phyloP scores from a whole-genome alignment of 2,113 vertebrate genomes.

The Dipodomys ordii region DNA sequence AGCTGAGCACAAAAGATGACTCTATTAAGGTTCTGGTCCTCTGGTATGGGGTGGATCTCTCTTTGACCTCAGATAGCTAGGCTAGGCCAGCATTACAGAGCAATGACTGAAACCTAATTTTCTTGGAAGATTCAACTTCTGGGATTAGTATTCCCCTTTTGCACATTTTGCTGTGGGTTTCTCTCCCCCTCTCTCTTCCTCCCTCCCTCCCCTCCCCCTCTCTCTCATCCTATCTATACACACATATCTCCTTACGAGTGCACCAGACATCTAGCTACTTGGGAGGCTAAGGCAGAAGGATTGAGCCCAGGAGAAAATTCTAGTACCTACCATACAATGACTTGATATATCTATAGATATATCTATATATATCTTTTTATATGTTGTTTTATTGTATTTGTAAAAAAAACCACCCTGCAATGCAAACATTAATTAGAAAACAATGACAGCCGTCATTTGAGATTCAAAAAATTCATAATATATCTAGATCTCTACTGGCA shows the following conservation, averaged over 20 bases:
- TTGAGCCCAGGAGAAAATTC: background rate
- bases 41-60: rapidly evolving
- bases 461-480: background rate
- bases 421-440: background rate
- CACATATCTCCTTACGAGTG: no score
- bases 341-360: no score
- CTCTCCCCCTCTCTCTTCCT: background rate
- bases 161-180: background rate
- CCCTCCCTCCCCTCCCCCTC: no score
- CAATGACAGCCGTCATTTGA: background rate
- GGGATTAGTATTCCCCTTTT: background rate
- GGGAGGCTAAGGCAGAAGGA: no score
- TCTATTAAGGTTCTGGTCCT: background rate
- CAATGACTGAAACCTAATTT: constrained; percentile 24
- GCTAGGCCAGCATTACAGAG: background rate
- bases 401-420: background rate
- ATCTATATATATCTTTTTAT: no score
- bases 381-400: background rate
- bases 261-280: no score
- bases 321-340: background rate
- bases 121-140: constrained; percentile 8
- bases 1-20: background rate
- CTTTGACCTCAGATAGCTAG: background rate
- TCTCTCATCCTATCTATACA: background rate
- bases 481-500: background rate